phyloP scores from a whole-genome alignment of 1,140 invertebrate genomes.

The Ptiloglossa arizonensis region DNA sequence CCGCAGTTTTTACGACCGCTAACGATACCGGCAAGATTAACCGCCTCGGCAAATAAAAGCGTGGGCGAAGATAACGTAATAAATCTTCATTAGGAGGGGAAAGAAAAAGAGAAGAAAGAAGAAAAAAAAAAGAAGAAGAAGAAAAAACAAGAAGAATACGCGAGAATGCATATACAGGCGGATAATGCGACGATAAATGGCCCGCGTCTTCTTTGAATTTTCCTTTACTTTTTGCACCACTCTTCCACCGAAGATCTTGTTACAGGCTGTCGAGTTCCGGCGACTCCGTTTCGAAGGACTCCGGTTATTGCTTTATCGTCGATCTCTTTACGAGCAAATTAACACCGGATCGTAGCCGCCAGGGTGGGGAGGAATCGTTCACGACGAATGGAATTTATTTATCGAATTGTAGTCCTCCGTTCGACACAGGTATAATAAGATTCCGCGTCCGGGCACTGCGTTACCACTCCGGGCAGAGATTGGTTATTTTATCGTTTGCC shows the following conservation, averaged over 20 bases:
- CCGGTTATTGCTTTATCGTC: neutral
- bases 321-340: too few species aligned
- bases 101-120: too few species aligned
- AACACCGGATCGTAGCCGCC: too few species aligned
- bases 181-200: constrained; percentile 63
- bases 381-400: neutral
- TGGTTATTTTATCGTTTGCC: constrained; percentile 56
- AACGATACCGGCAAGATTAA: constrained; percentile 58
- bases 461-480: constrained; percentile 9
- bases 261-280: neutral
- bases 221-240: constrained; percentile 40
- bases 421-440: too few species aligned
- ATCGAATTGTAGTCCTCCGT: neutral
- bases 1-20: constrained; percentile 44
- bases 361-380: too few species aligned
- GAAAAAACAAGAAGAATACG: too few species aligned
- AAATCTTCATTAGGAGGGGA: constrained; percentile 62
- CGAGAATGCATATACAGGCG: constrained; percentile 36
- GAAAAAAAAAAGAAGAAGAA: too few species aligned
- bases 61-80: constrained; percentile 54
- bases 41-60: constrained; percentile 55
- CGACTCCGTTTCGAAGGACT: neutral
- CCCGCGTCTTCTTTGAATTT: constrained; percentile 28
- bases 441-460: neutral
- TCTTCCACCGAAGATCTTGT: neutral